Evolutionary conservation across 2,113 vertebrate genomes (phyloP).

Genomic region (Gnathonemus echidnorhynchus): DNA sequence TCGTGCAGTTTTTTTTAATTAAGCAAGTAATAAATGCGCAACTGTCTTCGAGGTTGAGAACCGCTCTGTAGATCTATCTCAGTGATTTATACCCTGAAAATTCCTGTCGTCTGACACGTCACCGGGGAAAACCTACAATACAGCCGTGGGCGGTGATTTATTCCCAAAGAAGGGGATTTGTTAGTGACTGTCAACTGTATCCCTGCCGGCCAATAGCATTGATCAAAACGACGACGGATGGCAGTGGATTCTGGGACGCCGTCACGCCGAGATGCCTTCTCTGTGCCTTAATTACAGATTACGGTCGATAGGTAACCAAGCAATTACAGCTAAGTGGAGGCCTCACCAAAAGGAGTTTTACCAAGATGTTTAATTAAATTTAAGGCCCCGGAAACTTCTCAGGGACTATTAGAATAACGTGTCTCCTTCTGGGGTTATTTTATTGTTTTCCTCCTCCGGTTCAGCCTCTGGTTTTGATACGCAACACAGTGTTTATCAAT

Average conservation of each 20-base stretch:
- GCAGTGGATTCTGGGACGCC: neutral
- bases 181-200: neutral
- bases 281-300: constrained; percentile 7
- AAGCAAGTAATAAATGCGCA: neutral
- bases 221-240: neutral
- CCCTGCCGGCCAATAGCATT: neutral
- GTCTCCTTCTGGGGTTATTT: neutral
- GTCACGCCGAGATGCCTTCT: neutral
- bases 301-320: neutral
- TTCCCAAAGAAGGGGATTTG: neutral
- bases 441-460: neutral
- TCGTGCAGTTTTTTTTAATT: neutral
- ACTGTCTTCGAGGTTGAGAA: neutral
- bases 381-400: neutral
- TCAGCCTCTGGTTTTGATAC: neutral
- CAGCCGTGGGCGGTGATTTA: neutral
- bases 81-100: neutral
- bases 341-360: neutral
- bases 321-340: neutral
- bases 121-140: neutral
- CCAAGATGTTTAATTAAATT: neutral
- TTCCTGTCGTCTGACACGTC: neutral
- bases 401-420: neutral
- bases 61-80: neutral
- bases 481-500: neutral